phyloP scores from a whole-genome alignment of 2,888 invertebrate genomes.

The Papilio protenor region DNA sequence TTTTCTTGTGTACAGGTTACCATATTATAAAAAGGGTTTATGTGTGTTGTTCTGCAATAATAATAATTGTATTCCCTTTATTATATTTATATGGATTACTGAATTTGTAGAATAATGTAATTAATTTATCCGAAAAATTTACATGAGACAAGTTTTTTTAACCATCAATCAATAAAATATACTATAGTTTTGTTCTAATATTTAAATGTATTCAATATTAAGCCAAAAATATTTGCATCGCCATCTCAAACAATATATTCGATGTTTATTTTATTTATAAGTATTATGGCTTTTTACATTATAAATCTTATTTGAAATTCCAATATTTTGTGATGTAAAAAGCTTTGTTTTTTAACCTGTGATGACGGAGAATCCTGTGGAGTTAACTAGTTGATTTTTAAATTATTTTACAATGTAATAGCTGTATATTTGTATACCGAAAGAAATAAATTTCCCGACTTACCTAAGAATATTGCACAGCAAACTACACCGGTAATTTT shows the following conservation, averaged over 20 bases:
- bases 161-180: not conserved
- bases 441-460: not conserved
- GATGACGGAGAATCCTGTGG: not conserved
- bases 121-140: not conserved
- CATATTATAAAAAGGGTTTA: too few species aligned
- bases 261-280: conserved; percentile 33
- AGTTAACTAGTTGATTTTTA: not conserved
- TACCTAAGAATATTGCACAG: not conserved
- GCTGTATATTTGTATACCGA: not conserved
- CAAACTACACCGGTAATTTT: not conserved
- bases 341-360: not conserved
- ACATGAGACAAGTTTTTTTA: conserved; percentile 17
- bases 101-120: not conserved
- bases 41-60: too few species aligned
- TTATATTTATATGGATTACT: not conserved
- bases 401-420: not conserved
- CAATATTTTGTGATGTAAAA: not conserved
- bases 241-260: conserved; percentile 38
- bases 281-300: conserved; percentile 33
- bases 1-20: too few species aligned
- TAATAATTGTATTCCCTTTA: too few species aligned
- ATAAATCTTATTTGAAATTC: not conserved
- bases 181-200: not conserved
- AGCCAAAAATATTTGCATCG: conserved; percentile 34
- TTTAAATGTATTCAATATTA: not conserved